Evolutionary conservation across 2,888 invertebrate species (phyloP).

Genomic region (Nemotelus nigrinus): DNA sequence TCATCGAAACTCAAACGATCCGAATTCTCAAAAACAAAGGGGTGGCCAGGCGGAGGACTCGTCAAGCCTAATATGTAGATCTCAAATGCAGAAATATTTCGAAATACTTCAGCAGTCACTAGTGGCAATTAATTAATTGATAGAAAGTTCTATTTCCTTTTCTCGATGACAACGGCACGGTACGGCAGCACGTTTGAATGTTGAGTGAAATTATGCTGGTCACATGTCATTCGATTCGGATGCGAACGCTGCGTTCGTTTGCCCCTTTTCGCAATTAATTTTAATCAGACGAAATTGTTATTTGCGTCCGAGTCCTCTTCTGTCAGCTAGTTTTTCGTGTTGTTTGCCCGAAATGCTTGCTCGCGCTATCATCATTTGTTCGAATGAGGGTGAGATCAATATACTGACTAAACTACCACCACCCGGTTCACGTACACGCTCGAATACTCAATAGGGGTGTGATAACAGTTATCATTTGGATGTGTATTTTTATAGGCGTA

Average conservation of each 20-base stretch:
- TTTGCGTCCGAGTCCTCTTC: slow-evolving; percentile 10
- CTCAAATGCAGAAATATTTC: not conserved
- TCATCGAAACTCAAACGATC: slow-evolving; percentile 19
- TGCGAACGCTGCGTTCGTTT: slow-evolving; percentile 1
- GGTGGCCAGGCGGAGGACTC: not conserved
- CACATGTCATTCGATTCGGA: slow-evolving; percentile 31
- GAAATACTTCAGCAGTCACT: not conserved
- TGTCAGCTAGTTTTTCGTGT: not conserved
- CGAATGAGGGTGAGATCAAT: slow-evolving; percentile 48
- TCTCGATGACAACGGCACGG: slow-evolving; percentile 28
- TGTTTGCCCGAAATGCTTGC: slow-evolving; percentile 15
- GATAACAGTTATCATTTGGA: slow-evolving; percentile 33
- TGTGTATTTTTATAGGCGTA: slow-evolving; percentile 5
- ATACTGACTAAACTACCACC: slow-evolving; percentile 27
- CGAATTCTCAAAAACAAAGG: slow-evolving; percentile 3
- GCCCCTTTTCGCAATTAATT: slow-evolving; percentile 48
- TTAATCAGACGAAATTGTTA: slow-evolving; percentile 37
- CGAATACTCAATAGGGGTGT: slow-evolving; percentile 45
- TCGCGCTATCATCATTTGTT: slow-evolving; percentile 41
- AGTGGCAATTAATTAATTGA: slow-evolving; percentile 45
- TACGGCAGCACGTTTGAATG: slow-evolving; percentile 28
- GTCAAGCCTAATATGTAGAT: slow-evolving; percentile 19
- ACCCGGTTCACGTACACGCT: slow-evolving; percentile 15
- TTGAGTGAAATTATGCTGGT: slow-evolving; percentile 47
- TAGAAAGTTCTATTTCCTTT: slow-evolving; percentile 45